Evolutionary conservation across 2,888 invertebrate genomes (phyloP).

Genomic region (Lamproptera curius): DNA sequence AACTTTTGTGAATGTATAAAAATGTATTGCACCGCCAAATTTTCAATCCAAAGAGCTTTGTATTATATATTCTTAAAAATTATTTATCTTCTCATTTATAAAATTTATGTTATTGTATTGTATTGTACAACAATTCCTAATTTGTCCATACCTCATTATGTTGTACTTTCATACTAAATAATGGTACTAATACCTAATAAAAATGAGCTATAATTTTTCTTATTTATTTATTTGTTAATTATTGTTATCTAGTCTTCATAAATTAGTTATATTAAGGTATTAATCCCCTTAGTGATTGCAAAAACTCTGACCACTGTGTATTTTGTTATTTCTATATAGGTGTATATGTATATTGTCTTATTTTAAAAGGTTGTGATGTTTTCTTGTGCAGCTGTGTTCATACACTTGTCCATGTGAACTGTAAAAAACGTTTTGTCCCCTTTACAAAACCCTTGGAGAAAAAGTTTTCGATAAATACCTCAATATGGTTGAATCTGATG

Average conservation of each 20-base stretch:
- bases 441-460: too few relatives aligned
- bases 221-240: neutral
- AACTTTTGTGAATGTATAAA: neutral
- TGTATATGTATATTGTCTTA: too few relatives aligned
- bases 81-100: too few relatives aligned
- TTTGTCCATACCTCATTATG: too few relatives aligned
- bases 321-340: too few relatives aligned
- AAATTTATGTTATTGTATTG: too few relatives aligned
- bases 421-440: neutral
- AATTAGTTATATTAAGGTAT: neutral
- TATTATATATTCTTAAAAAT: neutral
- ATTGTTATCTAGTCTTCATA: slow-evolving; percentile 2
- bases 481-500: too few relatives aligned
- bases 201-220: neutral
- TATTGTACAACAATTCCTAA: too few relatives aligned
- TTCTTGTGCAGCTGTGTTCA: slow-evolving; percentile 2
- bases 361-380: slow-evolving; percentile 18
- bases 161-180: too few relatives aligned
- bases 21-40: neutral
- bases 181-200: too few relatives aligned
- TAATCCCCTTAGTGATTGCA: too few relatives aligned
- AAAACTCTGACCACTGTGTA: too few relatives aligned
- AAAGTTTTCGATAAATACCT: slow-evolving; percentile 3
- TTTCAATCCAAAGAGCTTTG: slow-evolving; percentile 12
- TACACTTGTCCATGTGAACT: slow-evolving; percentile 2